Percentiles rank a stretch among this genome's conserved stretches.
phyloP scores from a whole-genome alignment of 2,113 vertebrate genomes.

The Gymnobelideus leadbeateri region DNA sequence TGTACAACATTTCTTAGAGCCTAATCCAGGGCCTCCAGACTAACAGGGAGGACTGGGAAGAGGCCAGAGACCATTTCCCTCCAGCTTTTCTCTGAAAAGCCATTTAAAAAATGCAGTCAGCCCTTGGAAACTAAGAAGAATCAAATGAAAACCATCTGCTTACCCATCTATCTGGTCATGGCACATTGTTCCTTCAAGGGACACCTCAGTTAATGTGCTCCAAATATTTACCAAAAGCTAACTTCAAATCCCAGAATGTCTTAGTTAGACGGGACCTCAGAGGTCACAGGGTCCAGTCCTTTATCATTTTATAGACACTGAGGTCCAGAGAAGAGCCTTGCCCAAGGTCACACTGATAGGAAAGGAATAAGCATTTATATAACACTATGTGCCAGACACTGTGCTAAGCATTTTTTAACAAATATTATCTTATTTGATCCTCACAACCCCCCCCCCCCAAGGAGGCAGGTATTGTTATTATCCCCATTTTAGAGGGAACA shows the following conservation, averaged over 20 bases:
- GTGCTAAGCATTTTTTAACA: neutral
- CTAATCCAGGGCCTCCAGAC: neutral
- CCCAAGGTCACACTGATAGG: neutral
- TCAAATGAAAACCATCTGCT: neutral
- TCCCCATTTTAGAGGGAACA: neutral
- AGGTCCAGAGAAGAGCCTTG: neutral
- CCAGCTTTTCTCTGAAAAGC: neutral
- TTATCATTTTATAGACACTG: neutral
- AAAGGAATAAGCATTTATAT: neutral
- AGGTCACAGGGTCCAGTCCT: neutral
- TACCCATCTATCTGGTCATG: neutral
- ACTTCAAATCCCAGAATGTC: neutral
- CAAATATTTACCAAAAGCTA: neutral
- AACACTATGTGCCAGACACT: neutral
- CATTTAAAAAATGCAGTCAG: neutral
- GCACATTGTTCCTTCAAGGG: neutral
- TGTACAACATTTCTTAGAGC: neutral
- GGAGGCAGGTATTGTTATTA: neutral
- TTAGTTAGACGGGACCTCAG: neutral
- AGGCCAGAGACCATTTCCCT: slow-evolving; percentile 4
- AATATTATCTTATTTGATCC: neutral
- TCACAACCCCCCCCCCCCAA: neutral
- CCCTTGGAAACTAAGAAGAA: neutral
- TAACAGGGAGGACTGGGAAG: neutral
- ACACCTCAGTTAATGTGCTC: neutral